Evolutionary conservation across 2,113 vertebrate species (phyloP), one percentile per base, ranked within the genome.

Genomic region (Willisornis vidua): DNA sequence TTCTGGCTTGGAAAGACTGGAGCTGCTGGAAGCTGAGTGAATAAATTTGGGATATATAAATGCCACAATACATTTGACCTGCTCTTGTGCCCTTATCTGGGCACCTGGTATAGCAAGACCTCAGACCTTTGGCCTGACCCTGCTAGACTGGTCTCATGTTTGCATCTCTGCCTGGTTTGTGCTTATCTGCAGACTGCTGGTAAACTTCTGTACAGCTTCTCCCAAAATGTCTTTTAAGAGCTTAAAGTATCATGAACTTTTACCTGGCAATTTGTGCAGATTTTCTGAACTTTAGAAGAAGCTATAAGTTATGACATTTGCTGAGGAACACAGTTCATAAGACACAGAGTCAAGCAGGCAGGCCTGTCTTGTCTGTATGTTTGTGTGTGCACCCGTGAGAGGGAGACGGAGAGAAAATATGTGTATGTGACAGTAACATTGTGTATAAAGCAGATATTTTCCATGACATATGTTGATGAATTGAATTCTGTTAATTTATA

Each of bases 71-170:
- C 45, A 59, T 78, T 90, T 88, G 57, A 43, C 51, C 65, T 78
- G 76, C 45, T 87, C 83, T n/a, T 41, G 52, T 78, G 57, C 76
- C 83, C 89, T 96, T 97, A 95, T 93, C 95, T 94, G 80, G 86
- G 89, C 86, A 96, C 70, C 93, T 78, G 65, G 65, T 68, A 67
- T 29, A 87, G 86, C 80, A 81, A 75, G 95, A 95, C 85, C 89
- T 85, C 73, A 92, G 93, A 94, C 89, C 96, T 97, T 94, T 94
- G 96, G 68, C 81, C 83, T 94, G 91, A 94, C 80, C 62, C 68
- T 82, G 79, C 63, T 43, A 23, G 76, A 68, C 61, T 91, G 84
- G 76, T 94, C 93, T 91, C 13, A 0, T 89, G 84, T 95, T 96
- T 81, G 83, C 84, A 84, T 13, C 94, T 75, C 90, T 90, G 86